Percentiles rank a stretch among this genome's conserved stretches.
Evolutionary conservation across 1,140 invertebrate genomes (phyloP).

Genomic region (Bombus turneri): DNA sequence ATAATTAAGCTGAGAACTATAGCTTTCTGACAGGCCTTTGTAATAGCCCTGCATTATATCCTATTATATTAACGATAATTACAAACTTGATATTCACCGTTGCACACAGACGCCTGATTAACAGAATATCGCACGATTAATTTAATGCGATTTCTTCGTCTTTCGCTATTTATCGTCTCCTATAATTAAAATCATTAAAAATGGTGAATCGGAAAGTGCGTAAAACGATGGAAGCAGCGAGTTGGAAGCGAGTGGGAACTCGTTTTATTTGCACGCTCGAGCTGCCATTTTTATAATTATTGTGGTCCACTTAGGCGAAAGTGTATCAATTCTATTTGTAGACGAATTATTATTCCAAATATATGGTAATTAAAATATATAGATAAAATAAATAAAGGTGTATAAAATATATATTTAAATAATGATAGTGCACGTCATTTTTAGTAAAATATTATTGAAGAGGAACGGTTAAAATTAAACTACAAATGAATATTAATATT

Average conservation of each 20-base stretch:
- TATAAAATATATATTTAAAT: no score
- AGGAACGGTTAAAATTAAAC: no score
- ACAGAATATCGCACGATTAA: background rate
- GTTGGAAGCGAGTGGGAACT: background rate
- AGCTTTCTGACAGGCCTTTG: background rate
- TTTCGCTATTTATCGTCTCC: background rate
- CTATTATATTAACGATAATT: background rate
- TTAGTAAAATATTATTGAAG: no score
- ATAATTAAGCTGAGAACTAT: slow-evolving; percentile 12
- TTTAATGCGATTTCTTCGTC: background rate
- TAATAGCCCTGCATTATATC: background rate
- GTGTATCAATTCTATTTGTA: background rate
- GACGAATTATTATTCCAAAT: no score
- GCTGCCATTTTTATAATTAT: background rate
- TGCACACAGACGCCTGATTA: background rate
- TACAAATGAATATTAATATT: no score
- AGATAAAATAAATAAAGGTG: no score
- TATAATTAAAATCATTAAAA: background rate
- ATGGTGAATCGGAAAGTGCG: background rate
- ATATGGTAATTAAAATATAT: no score
- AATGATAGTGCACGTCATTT: no score
- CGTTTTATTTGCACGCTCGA: background rate
- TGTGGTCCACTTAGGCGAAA: no score
- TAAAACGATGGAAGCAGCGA: no score
- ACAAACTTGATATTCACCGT: slow-evolving; percentile 19